Conservation (phyloP, 2,888 invertebrate genomes). For the Hyppa rectilinea region DNA sequence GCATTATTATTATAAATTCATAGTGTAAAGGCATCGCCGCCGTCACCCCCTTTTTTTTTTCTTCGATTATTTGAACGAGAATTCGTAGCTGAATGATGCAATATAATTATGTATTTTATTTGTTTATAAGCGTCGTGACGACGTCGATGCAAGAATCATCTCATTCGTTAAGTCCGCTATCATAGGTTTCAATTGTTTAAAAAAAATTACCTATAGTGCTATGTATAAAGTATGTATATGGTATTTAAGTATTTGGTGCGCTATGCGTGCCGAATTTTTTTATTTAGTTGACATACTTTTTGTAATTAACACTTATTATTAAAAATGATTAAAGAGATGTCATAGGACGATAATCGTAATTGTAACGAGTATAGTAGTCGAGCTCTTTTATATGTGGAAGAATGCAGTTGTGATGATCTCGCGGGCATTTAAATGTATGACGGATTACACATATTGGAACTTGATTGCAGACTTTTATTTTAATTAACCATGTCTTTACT, state of each 20-base stretch:
- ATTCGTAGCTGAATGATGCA: slow-evolving; percentile 62
- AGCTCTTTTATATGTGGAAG: slow-evolving; percentile 89
- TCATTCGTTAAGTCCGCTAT: slow-evolving; percentile 74
- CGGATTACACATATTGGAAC: slow-evolving; percentile 89
- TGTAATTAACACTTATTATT: slow-evolving; percentile 88
- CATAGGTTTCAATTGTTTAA: slow-evolving; percentile 78
- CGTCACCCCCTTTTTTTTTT: slow-evolving; percentile 56
- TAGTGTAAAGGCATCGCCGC: slow-evolving; percentile 67
- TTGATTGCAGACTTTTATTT: slow-evolving; percentile 75
- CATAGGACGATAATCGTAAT: slow-evolving; percentile 85
- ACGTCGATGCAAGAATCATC: slow-evolving; percentile 69
- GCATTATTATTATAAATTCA: slow-evolving; percentile 79
- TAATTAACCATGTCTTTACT: slow-evolving; percentile 11
- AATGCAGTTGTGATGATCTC: slow-evolving; percentile 88
- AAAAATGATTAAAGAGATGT: slow-evolving; percentile 79
- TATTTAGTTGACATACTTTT: slow-evolving; percentile 89
- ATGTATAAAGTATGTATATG: slow-evolving; percentile 87
- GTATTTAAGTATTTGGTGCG: slow-evolving; percentile 86
- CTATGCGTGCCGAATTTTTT: slow-evolving; percentile 86
- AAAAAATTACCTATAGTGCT: slow-evolving; percentile 87
- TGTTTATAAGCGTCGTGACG: slow-evolving; percentile 55
- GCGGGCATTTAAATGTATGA: slow-evolving; percentile 84
- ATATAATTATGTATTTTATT: slow-evolving; percentile 66
- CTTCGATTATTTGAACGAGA: slow-evolving; percentile 53
- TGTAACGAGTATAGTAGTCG: slow-evolving; percentile 82